A percentile compares a stretch with the other conserved stretches of the same genome.
These are phyloP conservation scores for Calliphora vomitoria DNA, from an alignment of 2,888 invertebrate species.

Conservation along the genomic window DNA sequence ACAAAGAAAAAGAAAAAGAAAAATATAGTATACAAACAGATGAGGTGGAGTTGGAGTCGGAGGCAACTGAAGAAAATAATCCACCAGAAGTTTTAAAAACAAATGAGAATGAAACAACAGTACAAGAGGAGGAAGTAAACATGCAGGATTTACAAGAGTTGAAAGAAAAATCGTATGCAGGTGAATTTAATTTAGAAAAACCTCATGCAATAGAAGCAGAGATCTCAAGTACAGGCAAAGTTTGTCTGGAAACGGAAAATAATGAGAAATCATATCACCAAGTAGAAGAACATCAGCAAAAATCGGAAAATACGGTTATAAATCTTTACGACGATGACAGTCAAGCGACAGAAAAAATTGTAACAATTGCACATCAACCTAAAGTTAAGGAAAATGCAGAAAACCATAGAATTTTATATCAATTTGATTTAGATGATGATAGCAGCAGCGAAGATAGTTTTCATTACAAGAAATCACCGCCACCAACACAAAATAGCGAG, in stretches of 20 bases:
- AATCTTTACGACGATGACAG: background rate
- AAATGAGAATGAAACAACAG: slow-evolving; percentile 32
- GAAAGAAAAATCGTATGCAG: background rate
- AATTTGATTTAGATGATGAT: slow-evolving; percentile 71
- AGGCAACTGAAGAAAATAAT: background rate
- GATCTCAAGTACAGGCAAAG: slow-evolving; percentile 70
- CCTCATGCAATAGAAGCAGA: slow-evolving; percentile 36
- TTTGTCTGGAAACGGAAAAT: slow-evolving; percentile 28
- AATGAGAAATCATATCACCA: background rate
- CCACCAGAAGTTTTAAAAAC: slow-evolving; percentile 57
- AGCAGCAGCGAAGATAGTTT: slow-evolving; percentile 63
- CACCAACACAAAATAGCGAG: background rate
- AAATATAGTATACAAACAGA: background rate
- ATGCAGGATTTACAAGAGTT: background rate
- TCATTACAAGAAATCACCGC: slow-evolving; percentile 1
- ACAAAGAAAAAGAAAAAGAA: slow-evolving; percentile 31
- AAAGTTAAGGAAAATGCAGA: slow-evolving; percentile 44
- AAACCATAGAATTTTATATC: slow-evolving; percentile 65
- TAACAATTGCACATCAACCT: slow-evolving; percentile 27
- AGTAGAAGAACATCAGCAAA: background rate
- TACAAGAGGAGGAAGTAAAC: slow-evolving; percentile 1
- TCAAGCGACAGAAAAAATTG: background rate
- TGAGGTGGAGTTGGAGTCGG: background rate
- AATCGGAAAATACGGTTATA: background rate
- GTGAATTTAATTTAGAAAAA: background rate